Conservation (phyloP, 35 echinoderm and acorn worm species). For the Holothuria glaberrima region DNA sequence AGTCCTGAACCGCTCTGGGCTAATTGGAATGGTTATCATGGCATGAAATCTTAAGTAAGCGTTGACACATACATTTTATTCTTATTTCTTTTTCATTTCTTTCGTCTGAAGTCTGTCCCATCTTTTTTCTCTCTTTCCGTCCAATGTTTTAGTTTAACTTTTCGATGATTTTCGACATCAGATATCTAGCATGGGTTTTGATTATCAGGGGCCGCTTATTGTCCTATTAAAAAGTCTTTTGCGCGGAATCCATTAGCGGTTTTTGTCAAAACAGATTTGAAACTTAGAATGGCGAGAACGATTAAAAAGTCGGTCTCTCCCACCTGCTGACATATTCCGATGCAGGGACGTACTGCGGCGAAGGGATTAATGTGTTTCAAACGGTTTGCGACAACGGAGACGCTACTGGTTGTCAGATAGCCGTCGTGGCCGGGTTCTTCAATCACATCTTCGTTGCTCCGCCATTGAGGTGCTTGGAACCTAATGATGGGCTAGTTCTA, state of each 20-base stretch:
- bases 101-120: neutral
- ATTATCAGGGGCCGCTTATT: constrained; percentile 21
- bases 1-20: constrained; percentile 18
- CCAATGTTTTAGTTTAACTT: neutral
- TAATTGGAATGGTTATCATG: constrained; percentile 26
- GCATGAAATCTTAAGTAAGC: constrained; percentile 46
- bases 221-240: constrained; percentile 39
- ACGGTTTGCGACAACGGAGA: too few relatives aligned
- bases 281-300: too few relatives aligned
- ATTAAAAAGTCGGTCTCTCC: too few relatives aligned
- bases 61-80: constrained; percentile 37
- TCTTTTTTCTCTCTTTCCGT: neutral
- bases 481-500: too few relatives aligned
- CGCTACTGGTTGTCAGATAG: too few relatives aligned
- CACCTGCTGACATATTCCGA: too few relatives aligned
- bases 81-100: constrained; percentile 11
- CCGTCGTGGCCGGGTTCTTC: too few relatives aligned
- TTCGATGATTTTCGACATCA: neutral
- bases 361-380: too few relatives aligned
- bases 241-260: constrained; percentile 35
- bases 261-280: too few relatives aligned
- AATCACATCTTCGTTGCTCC: too few relatives aligned
- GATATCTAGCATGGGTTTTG: neutral
- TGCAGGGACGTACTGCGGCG: too few relatives aligned
- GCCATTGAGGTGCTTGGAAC: too few relatives aligned